Evolutionary conservation across 2,113 vertebrate species (phyloP).

Genomic region (Mesoclemmys tuberculata): DNA sequence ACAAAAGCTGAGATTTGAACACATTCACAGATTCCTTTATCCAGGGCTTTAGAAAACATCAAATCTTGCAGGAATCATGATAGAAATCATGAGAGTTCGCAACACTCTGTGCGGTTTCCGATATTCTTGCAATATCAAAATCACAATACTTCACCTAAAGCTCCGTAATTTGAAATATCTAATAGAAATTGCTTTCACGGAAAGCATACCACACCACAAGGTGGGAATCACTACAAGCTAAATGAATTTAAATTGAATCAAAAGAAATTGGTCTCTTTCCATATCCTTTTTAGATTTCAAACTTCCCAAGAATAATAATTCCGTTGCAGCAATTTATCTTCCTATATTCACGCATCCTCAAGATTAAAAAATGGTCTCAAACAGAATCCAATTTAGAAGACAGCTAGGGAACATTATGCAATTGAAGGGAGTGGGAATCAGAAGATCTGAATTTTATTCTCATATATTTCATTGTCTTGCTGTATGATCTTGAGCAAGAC

Average conservation of each 20-base stretch:
- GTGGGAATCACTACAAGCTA: neutral
- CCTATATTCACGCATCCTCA: neutral
- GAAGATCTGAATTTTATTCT: conserved; percentile 27
- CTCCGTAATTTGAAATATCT: conserved; percentile 34
- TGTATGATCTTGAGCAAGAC: conserved; percentile 25
- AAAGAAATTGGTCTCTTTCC: neutral
- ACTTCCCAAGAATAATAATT: neutral
- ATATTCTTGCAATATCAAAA: conserved; percentile 53
- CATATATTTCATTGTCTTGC: neutral
- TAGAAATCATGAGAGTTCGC: conserved; percentile 16
- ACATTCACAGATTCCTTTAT: neutral
- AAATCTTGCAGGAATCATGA: neutral
- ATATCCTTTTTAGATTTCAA: neutral
- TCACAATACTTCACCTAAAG: conserved; percentile 55
- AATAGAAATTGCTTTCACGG: neutral
- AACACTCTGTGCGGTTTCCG: conserved; percentile 1
- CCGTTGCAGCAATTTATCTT: neutral
- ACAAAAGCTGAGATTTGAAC: neutral
- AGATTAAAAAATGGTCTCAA: neutral
- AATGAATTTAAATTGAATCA: neutral
- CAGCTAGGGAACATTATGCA: conserved; percentile 12
- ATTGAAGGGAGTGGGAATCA: neutral
- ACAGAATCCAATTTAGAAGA: conserved; percentile 37
- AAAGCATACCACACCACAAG: neutral
- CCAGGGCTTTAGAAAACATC: neutral